These are phyloP conservation scores for Cremastinae sp. DNA, from an alignment of 2,888 invertebrate genomes.

Conservation along the genomic window DNA sequence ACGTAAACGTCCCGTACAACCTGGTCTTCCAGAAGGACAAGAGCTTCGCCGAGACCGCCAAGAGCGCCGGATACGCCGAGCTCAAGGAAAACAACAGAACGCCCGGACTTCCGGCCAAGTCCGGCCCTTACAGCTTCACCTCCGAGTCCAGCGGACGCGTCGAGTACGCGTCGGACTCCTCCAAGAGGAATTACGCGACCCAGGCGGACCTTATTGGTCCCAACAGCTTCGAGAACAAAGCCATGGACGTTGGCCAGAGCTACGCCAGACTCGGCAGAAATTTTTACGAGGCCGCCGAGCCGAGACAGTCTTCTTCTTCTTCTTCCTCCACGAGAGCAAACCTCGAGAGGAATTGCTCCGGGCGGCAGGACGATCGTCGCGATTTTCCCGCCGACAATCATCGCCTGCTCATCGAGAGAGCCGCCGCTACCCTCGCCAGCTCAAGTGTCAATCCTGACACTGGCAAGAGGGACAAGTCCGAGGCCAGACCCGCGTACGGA, in stretches of 20 bases:
- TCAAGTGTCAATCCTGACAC: conserved; percentile 57
- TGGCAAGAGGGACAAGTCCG: conserved; percentile 78
- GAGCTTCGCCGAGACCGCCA: conserved; percentile 72
- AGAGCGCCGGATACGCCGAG: conserved; percentile 76
- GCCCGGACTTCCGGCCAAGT: conserved; percentile 63
- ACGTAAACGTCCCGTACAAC: conserved; percentile 75
- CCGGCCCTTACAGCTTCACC: conserved; percentile 75
- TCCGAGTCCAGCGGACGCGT: conserved; percentile 78
- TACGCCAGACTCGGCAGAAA: conserved; percentile 49
- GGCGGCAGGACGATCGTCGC: conserved; percentile 61
- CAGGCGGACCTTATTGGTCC: conserved; percentile 70
- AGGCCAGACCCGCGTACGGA: conserved; percentile 69
- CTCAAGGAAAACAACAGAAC: conserved; percentile 68
- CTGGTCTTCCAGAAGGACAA: conserved; percentile 76
- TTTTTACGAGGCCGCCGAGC: conserved; percentile 37
- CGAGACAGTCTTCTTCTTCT: conserved; percentile 60
- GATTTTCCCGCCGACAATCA: conserved; percentile 44
- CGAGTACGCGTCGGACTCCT: conserved; percentile 74
- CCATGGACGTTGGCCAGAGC: conserved; percentile 60
- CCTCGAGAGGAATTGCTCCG: conserved; percentile 71
- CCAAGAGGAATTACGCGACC: conserved; percentile 66
- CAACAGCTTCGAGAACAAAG: conserved; percentile 68
- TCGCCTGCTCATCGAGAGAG: conserved; percentile 66
- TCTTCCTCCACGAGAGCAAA: conserved; percentile 59
- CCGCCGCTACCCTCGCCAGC: conserved; percentile 38